Percentiles rank a stretch among this genome's conserved stretches.
These are phyloP conservation scores for Coelopa frigida DNA, from an alignment of 1,140 invertebrate species.

Conservation along the genomic window DNA sequence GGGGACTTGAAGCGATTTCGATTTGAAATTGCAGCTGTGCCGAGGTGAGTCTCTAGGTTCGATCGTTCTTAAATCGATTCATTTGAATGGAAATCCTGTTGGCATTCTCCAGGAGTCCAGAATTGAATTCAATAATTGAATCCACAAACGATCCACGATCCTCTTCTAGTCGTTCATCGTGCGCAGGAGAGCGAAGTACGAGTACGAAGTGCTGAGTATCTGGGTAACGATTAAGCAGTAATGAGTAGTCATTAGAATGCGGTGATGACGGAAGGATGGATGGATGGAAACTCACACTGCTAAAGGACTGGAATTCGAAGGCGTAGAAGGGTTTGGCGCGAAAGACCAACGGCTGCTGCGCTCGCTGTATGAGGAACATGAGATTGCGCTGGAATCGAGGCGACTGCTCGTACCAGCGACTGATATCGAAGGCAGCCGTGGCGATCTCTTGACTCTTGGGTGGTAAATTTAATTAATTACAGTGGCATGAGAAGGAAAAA, in stretches of 20 bases:
- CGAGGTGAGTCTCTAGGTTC: too few relatives aligned
- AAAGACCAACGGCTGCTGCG: constrained; percentile 27
- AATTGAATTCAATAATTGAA: too few relatives aligned
- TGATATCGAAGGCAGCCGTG: constrained; percentile 25
- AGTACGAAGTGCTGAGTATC: constrained; percentile 15
- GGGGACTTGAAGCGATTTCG: too few relatives aligned
- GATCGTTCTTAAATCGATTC: too few relatives aligned
- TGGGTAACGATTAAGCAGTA: constrained; percentile 1
- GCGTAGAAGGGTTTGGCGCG: constrained; percentile 23
- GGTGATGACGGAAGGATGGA: too few relatives aligned
- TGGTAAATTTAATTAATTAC: too few relatives aligned
- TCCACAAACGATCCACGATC: too few relatives aligned
- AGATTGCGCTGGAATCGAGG: constrained; percentile 22
- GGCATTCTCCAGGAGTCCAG: too few relatives aligned
- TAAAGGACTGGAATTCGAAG: constrained; percentile 29
- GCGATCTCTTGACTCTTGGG: constrained; percentile 27
- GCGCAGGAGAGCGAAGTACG: constrained; percentile 11
- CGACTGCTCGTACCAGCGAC: constrained; percentile 25
- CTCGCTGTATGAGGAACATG: constrained; percentile 25
- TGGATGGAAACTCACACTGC: constrained; percentile 27
- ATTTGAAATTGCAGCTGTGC: too few relatives aligned
- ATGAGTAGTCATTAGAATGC: too few relatives aligned
- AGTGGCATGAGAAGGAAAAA: not conserved
- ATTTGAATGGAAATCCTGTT: too few relatives aligned
- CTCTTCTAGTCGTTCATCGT: constrained; percentile 12